Evolutionary conservation across 92 coral and sea anemone genomes (phyloP), one percentile per base, ranked within the genome.

Genomic region (Epizoanthus scotinus): DNA sequence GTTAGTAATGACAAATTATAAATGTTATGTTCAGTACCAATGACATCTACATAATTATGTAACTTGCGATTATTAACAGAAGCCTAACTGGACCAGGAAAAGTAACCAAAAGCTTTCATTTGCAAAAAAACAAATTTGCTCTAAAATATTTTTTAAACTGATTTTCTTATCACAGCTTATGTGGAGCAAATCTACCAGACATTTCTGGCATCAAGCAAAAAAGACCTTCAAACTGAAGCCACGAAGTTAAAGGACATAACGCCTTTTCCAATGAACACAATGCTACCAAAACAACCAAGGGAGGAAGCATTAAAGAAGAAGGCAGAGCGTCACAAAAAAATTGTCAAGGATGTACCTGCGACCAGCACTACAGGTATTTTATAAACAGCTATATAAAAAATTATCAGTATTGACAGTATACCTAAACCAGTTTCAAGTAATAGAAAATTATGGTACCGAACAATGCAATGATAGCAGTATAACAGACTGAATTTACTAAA

Each of bases 141-240:
- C 2, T 58, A 18, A n/a, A n/a, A 58, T 58, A n/a, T 58, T n/a
- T n/a, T n/a, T 58, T 14, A 22, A 19, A 70, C 34, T 18, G 19
- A 12, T 27, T n/a, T 71, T 71, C 20, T n/a, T 12, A 53, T 26
- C 62, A 10, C 28, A 71, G 78, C 24, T 24, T 71, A 71, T 71
- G 78, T 71, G 78, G 62, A 71, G 61, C 42, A 71, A 25, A 71
- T 71, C 62, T 71, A 71, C 15, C 62, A 71, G 19, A 71, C 78
- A 25, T 54, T 71, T 29, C 63, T 71, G 15, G 29, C 78, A 44
- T 52, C 78, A 22, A 70, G 38, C 20, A 70, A 70, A 47, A 17
- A 27, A 21, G 75, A 47, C 24, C 75, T 70, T 49, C 10, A 70
- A 49, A 10, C 50, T 55, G 60, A 47, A 47, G 75, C 78, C 28